Evolutionary conservation across 2,113 vertebrate genomes (phyloP).

Genomic region (Paradoxurus hermaphroditus): DNA sequence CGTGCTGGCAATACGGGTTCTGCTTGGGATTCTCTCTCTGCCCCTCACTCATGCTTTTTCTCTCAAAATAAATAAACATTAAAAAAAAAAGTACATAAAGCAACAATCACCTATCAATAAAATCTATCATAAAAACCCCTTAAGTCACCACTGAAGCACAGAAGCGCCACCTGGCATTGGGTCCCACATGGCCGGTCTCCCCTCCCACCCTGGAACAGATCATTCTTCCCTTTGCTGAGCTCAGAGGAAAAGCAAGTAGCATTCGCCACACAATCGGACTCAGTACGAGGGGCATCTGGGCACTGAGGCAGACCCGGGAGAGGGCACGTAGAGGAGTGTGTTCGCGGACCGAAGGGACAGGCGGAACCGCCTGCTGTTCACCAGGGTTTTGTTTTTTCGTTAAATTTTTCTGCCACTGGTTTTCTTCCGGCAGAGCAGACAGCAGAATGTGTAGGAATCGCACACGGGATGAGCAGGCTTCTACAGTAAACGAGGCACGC

Average conservation of each 20-base stretch:
- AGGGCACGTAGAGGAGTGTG: accelerated
- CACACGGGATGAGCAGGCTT: background rate
- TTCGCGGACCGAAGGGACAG: background rate
- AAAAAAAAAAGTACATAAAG: too few species aligned
- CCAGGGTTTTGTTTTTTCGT: too few species aligned
- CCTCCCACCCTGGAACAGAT: background rate
- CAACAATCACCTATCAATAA: background rate
- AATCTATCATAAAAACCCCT: background rate
- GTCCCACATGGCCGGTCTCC: background rate
- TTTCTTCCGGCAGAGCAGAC: background rate
- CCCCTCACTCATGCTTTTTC: too few species aligned
- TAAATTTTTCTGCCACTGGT: background rate
- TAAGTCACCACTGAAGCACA: background rate
- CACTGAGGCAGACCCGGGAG: too few species aligned
- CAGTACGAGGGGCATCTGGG: background rate
- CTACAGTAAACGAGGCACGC: background rate
- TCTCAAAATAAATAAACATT: too few species aligned
- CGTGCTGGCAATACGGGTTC: too few species aligned
- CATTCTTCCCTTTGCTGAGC: background rate
- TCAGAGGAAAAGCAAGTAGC: background rate
- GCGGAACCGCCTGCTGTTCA: background rate
- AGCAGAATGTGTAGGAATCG: background rate
- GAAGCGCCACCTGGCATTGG: background rate
- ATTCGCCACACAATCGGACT: background rate
- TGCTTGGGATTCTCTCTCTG: too few species aligned